Conservation (phyloP, 2,797 vertebrate species). For the Esox masquinongy region DNA sequence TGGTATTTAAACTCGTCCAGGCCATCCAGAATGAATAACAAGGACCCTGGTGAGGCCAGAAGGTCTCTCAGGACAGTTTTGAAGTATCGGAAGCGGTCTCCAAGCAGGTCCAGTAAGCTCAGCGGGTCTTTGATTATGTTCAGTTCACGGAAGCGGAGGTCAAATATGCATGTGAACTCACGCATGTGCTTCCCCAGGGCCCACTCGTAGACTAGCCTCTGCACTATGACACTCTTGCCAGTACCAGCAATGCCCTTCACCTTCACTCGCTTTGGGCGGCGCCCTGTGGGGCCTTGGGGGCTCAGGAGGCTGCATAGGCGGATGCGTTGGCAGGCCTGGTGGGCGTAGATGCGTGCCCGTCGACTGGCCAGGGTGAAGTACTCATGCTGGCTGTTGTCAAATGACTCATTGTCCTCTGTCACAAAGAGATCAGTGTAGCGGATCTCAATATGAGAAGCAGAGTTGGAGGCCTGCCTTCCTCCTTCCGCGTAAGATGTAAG, state of each 20-base stretch:
- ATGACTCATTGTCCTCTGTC: conserved; percentile 56
- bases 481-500: conserved; percentile 63
- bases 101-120: conserved; percentile 64
- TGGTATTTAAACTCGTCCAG: conserved; percentile 68
- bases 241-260: conserved; percentile 74
- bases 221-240: conserved; percentile 67
- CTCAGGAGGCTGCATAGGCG: conserved; percentile 48
- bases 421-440: conserved; percentile 74
- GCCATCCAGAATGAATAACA: conserved; percentile 72
- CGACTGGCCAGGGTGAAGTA: conserved; percentile 68
- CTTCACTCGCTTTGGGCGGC: conserved; percentile 62
- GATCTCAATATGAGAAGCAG: conserved; percentile 68
- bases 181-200: conserved; percentile 68
- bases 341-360: conserved; percentile 66
- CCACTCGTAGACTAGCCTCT: conserved; percentile 72
- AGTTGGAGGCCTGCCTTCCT: conserved; percentile 44
- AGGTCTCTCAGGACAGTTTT: conserved; percentile 48
- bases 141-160: conserved; percentile 70
- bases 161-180: conserved; percentile 62
- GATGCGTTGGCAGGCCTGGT: conserved; percentile 67
- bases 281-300: conserved; percentile 23
- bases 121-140: conserved; percentile 49
- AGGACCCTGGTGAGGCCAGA: conserved; percentile 39
- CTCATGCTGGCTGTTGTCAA: conserved; percentile 60
- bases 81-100: conserved; percentile 56